A percentile compares a stretch with the other conserved stretches of the same genome.
These are phyloP conservation scores for Hippoglossus hippoglossus DNA, from an alignment of 2,797 vertebrate genomes.

Conservation along the genomic window DNA sequence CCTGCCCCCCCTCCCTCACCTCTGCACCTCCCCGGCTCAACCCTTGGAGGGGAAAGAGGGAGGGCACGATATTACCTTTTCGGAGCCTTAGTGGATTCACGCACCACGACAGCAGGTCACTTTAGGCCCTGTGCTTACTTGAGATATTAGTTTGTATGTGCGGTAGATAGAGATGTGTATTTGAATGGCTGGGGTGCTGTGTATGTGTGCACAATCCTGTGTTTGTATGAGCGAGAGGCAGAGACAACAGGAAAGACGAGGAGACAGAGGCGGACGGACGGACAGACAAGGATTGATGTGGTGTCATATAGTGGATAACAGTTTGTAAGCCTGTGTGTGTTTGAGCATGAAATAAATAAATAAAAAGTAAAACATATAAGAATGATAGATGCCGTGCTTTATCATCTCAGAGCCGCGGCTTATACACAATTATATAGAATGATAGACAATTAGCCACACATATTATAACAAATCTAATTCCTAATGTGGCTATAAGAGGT, in stretches of 20 bases:
- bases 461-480: slow-evolving; percentile 11
- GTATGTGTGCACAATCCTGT: slow-evolving; percentile 55
- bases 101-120: slow-evolving; percentile 77
- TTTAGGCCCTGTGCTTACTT: slow-evolving; percentile 81
- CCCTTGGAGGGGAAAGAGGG: slow-evolving; percentile 65
- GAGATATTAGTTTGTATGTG: slow-evolving; percentile 84
- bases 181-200: slow-evolving; percentile 66
- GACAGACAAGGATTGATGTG: slow-evolving; percentile 44
- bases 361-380: slow-evolving; percentile 3
- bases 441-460: slow-evolving; percentile 11
- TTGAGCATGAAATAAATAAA: slow-evolving; percentile 10
- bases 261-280: slow-evolving; percentile 29
- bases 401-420: slow-evolving; percentile 12
- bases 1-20: slow-evolving; percentile 56
- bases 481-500: slow-evolving; percentile 5
- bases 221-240: slow-evolving; percentile 65
- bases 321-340: slow-evolving; percentile 20
- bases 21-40: slow-evolving; percentile 63
- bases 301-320: slow-evolving; percentile 56
- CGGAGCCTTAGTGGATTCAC: slow-evolving; percentile 78
- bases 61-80: slow-evolving; percentile 79
- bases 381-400: slow-evolving; percentile 21
- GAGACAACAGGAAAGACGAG: slow-evolving; percentile 62
- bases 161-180: slow-evolving; percentile 77
- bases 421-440: neutral